A percentile compares a stretch with the other conserved stretches of the same genome.
These are phyloP conservation scores for Oreochromis tanganicae DNA, from an alignment of 2,113 vertebrate genomes.

Conservation along the genomic window DNA sequence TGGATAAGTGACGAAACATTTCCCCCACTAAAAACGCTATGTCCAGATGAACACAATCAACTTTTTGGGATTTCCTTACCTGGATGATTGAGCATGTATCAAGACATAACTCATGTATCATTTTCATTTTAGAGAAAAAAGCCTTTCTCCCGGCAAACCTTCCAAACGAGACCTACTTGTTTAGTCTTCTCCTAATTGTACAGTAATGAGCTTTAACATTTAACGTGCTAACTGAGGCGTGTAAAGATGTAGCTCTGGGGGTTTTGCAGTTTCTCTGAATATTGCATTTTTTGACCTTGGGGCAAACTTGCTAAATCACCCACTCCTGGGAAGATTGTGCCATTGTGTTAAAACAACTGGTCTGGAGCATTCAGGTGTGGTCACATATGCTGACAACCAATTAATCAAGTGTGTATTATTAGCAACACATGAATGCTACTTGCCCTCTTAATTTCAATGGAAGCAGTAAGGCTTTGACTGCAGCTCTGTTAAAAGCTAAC, in stretches of 20 bases:
- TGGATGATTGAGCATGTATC: neutral
- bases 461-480: neutral
- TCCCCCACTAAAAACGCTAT: neutral
- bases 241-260: neutral
- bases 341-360: neutral
- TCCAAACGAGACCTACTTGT: neutral
- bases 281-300: neutral
- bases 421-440: neutral
- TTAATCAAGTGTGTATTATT: too few relatives aligned
- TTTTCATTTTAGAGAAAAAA: neutral
- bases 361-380: too few relatives aligned
- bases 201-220: neutral
- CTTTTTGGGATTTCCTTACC: neutral
- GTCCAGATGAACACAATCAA: neutral
- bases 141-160: neutral
- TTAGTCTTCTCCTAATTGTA: neutral
- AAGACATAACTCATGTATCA: neutral
- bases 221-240: neutral
- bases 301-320: rapidly evolving
- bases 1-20: neutral
- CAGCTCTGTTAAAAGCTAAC: neutral
- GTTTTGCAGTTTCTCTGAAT: neutral
- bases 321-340: neutral
- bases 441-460: neutral
- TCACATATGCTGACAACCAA: too few relatives aligned